Evolutionary conservation across 1,140 invertebrate species (phyloP).

Genomic region (Saccostrea cuccullata): DNA sequence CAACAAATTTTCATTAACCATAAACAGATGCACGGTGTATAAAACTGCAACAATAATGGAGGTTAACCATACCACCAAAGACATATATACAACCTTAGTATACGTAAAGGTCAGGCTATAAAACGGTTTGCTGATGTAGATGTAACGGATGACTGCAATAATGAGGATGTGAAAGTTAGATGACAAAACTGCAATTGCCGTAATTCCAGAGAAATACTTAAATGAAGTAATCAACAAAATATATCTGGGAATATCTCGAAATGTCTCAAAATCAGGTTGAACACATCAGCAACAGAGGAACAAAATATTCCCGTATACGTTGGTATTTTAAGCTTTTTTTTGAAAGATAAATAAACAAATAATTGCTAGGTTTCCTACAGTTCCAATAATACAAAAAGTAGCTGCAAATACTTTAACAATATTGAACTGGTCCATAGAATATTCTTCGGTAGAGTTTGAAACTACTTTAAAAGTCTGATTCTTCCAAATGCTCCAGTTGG

Average conservation of each 20-base stretch:
- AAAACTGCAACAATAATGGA: neutral
- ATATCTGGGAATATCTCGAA: neutral
- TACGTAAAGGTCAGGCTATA: neutral
- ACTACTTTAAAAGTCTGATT: too few species aligned
- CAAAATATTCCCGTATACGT: neutral
- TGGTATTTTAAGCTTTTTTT: neutral
- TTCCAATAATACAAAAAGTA: too few species aligned
- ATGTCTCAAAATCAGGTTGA: neutral
- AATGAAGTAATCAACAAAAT: neutral
- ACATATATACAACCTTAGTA: neutral
- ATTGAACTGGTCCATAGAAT: too few species aligned
- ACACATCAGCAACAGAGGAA: neutral
- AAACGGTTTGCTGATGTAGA: neutral
- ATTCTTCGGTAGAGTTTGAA: too few species aligned
- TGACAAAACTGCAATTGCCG: neutral
- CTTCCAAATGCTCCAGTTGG: too few species aligned
- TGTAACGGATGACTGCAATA: neutral
- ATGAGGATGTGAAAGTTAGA: neutral
- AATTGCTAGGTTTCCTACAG: too few species aligned
- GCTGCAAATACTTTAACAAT: too few species aligned
- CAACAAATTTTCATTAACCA: neutral
- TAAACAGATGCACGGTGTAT: neutral
- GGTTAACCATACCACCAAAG: neutral
- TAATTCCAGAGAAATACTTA: neutral
- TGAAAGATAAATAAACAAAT: too few species aligned